Conservation (phyloP, 2,113 vertebrate species). For the Nesogale talazaci region DNA sequence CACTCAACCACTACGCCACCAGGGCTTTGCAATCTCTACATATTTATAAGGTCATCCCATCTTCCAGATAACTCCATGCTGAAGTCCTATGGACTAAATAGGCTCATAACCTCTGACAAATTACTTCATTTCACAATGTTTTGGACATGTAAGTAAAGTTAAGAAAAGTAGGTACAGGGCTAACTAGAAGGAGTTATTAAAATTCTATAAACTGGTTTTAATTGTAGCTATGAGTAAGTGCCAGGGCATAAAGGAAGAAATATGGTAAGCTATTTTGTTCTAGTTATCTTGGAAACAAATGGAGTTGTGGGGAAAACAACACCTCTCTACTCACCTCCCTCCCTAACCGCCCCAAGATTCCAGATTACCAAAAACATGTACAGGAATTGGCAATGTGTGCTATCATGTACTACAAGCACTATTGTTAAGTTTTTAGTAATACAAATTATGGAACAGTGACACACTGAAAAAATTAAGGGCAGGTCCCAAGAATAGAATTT, state of each 20-base stretch:
- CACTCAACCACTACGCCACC: no score
- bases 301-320: background rate
- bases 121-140: background rate
- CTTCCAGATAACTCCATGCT: no score
- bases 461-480: background rate
- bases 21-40: no score
- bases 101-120: background rate
- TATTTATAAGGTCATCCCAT: rapidly evolving
- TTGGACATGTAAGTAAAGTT: background rate
- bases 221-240: no score
- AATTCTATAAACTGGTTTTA: background rate
- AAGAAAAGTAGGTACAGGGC: background rate
- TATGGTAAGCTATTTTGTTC: background rate
- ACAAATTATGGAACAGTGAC: background rate
- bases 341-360: background rate
- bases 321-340: background rate
- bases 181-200: background rate
- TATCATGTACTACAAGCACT: rapidly evolving
- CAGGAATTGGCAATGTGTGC: background rate
- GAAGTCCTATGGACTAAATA: background rate
- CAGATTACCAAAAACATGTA: background rate
- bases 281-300: background rate
- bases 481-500: no score
- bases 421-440: no score
- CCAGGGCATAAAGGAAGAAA: background rate